These are phyloP conservation scores for Sesia bembeciformis DNA, from an alignment of 2,888 invertebrate genomes.

Conservation along the genomic window DNA sequence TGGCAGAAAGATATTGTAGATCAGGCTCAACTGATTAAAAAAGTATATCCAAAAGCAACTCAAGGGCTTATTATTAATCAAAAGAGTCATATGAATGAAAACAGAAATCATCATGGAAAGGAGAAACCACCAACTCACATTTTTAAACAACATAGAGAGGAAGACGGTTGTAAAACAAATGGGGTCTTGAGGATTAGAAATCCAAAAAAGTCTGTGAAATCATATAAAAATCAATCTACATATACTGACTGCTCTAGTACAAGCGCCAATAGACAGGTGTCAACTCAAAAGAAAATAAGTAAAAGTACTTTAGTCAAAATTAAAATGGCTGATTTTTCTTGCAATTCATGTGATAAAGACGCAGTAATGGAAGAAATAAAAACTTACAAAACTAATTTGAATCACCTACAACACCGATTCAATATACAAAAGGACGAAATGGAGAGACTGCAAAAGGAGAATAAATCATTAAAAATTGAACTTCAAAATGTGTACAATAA, in stretches of 20 bases:
- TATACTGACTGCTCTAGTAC: background rate
- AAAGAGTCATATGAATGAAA: background rate
- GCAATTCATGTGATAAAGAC: slow-evolving; percentile 21
- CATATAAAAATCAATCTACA: background rate
- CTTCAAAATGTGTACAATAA: slow-evolving; percentile 29
- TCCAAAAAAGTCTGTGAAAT: background rate
- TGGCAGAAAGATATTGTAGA: slow-evolving; percentile 51
- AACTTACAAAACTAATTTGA: slow-evolving; percentile 23
- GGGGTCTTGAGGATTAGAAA: background rate
- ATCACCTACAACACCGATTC: slow-evolving; percentile 29
- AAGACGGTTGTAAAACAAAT: background rate
- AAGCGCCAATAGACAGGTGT: background rate
- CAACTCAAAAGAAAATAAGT: slow-evolving; percentile 16
- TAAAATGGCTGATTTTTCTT: slow-evolving; percentile 25
- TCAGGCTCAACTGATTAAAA: slow-evolving; percentile 39
- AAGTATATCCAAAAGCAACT: slow-evolving; percentile 11
- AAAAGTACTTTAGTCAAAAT: slow-evolving; percentile 24
- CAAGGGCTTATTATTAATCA: background rate
- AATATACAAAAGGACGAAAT: slow-evolving; percentile 36
- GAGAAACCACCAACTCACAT: too few species aligned
- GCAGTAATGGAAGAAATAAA: slow-evolving; percentile 18
- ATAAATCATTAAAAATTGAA: slow-evolving; percentile 36
- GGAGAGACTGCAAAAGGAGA: slow-evolving; percentile 36
- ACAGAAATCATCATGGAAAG: too few species aligned
- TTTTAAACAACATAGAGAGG: too few species aligned